These are phyloP conservation scores for Macrotrachela quadricornifera DNA, from an alignment of 1,140 invertebrate species.

Conservation along the genomic window DNA sequence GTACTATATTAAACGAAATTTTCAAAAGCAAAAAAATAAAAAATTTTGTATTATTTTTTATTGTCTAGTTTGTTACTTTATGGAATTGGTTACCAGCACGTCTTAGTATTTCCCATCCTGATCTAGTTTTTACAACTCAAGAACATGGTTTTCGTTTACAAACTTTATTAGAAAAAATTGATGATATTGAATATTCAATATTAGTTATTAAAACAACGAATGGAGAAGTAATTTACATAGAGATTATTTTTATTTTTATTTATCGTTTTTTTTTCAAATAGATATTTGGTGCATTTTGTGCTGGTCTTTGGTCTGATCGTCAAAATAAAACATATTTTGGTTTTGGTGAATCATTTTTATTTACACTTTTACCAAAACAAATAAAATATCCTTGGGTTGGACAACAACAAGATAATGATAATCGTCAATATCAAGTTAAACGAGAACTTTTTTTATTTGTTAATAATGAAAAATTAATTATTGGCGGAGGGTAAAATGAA, in stretches of 20 bases:
- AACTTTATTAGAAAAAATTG: constrained; percentile 5
- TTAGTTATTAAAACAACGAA: background rate
- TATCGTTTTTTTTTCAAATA: background rate
- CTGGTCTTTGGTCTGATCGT: background rate
- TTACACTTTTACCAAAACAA: background rate
- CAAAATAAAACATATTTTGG: constrained; percentile 30
- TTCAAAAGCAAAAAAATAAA: no score
- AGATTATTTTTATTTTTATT: background rate
- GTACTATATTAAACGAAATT: no score
- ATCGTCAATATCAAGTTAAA: constrained; percentile 29
- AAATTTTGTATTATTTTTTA: background rate
- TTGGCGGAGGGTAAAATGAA: constrained; percentile 1
- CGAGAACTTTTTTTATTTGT: constrained; percentile 17
- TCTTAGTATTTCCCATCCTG: background rate
- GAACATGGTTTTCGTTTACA: constrained; percentile 2
- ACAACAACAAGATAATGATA: background rate
- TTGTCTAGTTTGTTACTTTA: constrained; percentile 1
- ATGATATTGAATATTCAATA: constrained; percentile 2
- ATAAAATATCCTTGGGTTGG: constrained; percentile 8
- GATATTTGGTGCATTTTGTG: constrained; percentile 7
- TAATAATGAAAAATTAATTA: background rate
- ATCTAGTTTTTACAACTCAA: constrained; percentile 2
- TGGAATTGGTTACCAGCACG: constrained; percentile 6
- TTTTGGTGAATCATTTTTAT: constrained; percentile 8
- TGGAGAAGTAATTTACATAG: constrained; percentile 44